These are phyloP conservation scores for Petrocephalus schoutedeni DNA, from an alignment of 2,797 vertebrate genomes.

Conservation along the genomic window DNA sequence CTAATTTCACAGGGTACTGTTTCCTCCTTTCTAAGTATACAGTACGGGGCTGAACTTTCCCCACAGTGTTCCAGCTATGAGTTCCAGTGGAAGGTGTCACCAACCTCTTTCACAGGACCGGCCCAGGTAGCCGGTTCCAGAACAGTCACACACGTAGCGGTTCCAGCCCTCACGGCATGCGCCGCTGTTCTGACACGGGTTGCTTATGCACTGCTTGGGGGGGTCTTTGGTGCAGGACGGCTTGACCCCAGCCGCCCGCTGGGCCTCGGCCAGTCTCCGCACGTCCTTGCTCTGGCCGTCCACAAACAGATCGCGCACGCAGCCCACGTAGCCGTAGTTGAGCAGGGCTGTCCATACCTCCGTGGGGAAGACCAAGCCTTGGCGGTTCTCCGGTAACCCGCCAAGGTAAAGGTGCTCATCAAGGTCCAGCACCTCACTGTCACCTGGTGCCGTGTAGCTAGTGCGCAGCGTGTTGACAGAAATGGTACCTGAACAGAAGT, in stretches of 20 bases:
- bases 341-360: slow-evolving; percentile 88
- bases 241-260: slow-evolving; percentile 91
- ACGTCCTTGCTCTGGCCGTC: slow-evolving; percentile 98
- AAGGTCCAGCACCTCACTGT: slow-evolving; percentile 95
- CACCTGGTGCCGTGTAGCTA: slow-evolving; percentile 91
- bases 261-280: slow-evolving; percentile 87
- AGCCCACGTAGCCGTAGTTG: slow-evolving; percentile 97
- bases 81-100: slow-evolving; percentile 30
- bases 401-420: slow-evolving; percentile 93
- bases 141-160: slow-evolving; percentile 93
- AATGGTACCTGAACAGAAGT: slow-evolving; percentile 77
- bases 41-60: not conserved
- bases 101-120: slow-evolving; percentile 95
- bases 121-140: slow-evolving; percentile 90
- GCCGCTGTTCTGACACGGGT: slow-evolving; percentile 94
- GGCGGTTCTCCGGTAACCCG: slow-evolving; percentile 91
- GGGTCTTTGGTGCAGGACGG: slow-evolving; percentile 90
- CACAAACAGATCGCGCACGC: slow-evolving; percentile 93
- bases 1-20: not conserved
- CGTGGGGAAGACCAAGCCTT: slow-evolving; percentile 89
- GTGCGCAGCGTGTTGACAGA: slow-evolving; percentile 92
- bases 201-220: slow-evolving; percentile 93
- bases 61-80: not conserved
- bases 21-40: not conserved
- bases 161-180: slow-evolving; percentile 96